These are phyloP conservation scores for Lamellibrachia luymesi DNA, from an alignment of 1,140 invertebrate species.

Conservation along the genomic window DNA sequence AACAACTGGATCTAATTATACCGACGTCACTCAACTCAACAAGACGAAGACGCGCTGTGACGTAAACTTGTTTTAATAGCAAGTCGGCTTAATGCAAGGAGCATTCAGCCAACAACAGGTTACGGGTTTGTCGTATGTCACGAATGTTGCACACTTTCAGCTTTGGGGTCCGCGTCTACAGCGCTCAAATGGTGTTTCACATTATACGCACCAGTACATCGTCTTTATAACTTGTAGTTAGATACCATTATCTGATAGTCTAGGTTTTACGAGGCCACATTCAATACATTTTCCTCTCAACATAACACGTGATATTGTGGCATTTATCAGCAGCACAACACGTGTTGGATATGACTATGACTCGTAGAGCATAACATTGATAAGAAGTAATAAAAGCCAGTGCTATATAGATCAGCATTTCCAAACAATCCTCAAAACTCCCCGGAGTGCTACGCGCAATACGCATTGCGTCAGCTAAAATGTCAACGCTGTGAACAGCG, in stretches of 20 bases:
- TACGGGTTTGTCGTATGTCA: not conserved
- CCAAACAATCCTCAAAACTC: not conserved
- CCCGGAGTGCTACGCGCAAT: not conserved
- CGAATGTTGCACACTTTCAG: not conserved
- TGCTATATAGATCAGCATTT: not conserved
- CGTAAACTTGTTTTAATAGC: not conserved
- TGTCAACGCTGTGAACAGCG: not conserved
- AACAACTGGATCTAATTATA: no score
- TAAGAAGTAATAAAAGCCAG: not conserved
- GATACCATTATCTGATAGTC: no score
- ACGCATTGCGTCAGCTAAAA: not conserved
- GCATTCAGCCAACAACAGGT: not conserved
- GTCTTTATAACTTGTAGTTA: not conserved
- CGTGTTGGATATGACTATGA: not conserved
- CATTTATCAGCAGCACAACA: not conserved
- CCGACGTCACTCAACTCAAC: not conserved
- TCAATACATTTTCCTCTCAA: not conserved
- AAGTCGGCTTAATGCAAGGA: not conserved
- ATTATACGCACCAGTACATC: not conserved
- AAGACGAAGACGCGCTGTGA: not conserved
- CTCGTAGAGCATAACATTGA: not conserved
- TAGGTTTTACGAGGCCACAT: no score
- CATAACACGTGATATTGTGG: not conserved
- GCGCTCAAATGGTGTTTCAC: not conserved
- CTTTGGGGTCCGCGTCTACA: not conserved